Evolutionary conservation across 2,888 invertebrate species (phyloP).

Genomic region (Hypena proboscidalis): DNA sequence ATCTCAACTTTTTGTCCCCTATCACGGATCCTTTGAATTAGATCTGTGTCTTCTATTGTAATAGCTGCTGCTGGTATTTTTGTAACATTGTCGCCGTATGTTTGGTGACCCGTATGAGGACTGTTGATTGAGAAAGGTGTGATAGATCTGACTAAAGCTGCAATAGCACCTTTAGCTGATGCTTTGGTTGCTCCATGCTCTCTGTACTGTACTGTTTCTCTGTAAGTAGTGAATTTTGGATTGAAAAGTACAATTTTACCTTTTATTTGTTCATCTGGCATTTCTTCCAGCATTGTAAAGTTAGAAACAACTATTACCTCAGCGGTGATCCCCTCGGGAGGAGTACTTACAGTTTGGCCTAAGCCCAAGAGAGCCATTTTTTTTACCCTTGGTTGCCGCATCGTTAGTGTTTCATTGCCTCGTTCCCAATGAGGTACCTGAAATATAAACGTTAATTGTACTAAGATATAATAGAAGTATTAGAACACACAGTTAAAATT

Average conservation of each 20-base stretch:
- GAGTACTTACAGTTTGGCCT: slow-evolving; percentile 89
- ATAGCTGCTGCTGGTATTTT: slow-evolving; percentile 91
- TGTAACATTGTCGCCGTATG: slow-evolving; percentile 82
- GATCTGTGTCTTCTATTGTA: slow-evolving; percentile 91
- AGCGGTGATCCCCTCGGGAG: slow-evolving; percentile 89
- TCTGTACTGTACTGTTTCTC: slow-evolving; percentile 88
- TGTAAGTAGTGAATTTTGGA: slow-evolving; percentile 87
- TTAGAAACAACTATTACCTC: slow-evolving; percentile 89
- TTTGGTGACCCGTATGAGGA: slow-evolving; percentile 91
- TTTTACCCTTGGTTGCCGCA: slow-evolving; percentile 87
- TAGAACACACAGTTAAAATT: not conserved
- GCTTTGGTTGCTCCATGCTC: slow-evolving; percentile 88
- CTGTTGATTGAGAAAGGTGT: slow-evolving; percentile 91
- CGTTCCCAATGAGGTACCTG: slow-evolving; percentile 82
- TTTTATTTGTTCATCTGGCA: slow-evolving; percentile 76
- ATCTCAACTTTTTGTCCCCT: slow-evolving; percentile 78
- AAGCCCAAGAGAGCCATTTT: slow-evolving; percentile 88
- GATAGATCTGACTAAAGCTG: slow-evolving; percentile 89
- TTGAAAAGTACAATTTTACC: slow-evolving; percentile 93
- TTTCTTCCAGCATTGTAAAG: slow-evolving; percentile 87
- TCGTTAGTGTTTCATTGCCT: slow-evolving; percentile 87
- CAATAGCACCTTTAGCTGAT: slow-evolving; percentile 90
- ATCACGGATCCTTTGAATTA: slow-evolving; percentile 87
- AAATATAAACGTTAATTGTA: slow-evolving; percentile 25
- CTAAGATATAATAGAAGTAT: not conserved